phyloP scores from a whole-genome alignment of 2,797 vertebrate species.

The Sebastes hopkinsi region DNA sequence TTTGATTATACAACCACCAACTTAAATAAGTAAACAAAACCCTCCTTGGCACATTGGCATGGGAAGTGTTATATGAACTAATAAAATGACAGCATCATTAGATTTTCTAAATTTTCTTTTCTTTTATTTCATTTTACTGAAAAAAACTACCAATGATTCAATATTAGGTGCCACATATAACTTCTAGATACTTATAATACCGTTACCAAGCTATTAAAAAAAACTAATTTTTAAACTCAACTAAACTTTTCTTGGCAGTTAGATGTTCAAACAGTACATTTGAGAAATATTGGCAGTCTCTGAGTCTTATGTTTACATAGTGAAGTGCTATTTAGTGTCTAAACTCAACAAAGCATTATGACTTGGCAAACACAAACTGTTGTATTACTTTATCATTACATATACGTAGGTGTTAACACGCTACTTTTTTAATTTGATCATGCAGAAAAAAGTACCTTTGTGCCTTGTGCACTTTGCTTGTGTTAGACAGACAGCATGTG shows the following conservation, averaged over 20 bases:
- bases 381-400: neutral
- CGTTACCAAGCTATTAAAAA: neutral
- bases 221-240: neutral
- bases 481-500: neutral
- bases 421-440: neutral
- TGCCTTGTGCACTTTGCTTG: neutral
- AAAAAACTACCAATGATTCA: neutral
- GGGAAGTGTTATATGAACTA: too few species aligned
- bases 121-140: neutral
- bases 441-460: neutral
- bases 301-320: neutral
- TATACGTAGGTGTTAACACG: neutral
- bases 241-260: neutral
- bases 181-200: neutral
- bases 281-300: neutral
- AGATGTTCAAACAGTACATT: neutral
- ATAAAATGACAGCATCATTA: neutral
- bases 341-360: neutral
- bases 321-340: neutral
- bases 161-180: neutral
- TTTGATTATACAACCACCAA: neutral
- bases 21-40: constrained; percentile 10
- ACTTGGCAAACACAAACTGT: neutral
- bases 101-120: neutral
- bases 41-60: accelerated